Evolutionary conservation across 2,888 invertebrate species (phyloP).

Genomic region (Microdon myrmicae): DNA sequence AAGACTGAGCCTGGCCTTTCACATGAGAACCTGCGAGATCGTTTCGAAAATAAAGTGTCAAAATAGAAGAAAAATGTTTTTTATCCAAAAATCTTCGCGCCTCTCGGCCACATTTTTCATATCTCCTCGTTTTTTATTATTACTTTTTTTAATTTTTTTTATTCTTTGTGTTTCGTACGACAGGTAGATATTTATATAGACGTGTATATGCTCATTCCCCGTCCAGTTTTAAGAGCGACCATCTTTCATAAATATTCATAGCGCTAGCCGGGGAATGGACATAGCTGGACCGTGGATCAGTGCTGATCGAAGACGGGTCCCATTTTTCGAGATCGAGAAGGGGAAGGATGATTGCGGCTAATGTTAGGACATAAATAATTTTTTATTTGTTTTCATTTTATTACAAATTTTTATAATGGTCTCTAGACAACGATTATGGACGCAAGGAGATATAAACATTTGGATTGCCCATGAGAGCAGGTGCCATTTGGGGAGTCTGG

Average conservation of each 20-base stretch:
- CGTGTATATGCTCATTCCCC: no score
- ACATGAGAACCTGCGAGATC: slow-evolving; percentile 3
- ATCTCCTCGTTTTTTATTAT: no score
- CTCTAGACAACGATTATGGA: slow-evolving; percentile 14
- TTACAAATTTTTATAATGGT: slow-evolving; percentile 17
- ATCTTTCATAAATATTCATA: slow-evolving; percentile 22
- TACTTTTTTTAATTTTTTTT: no score
- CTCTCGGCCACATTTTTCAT: slow-evolving; percentile 18
- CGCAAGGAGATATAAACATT: slow-evolving; percentile 19
- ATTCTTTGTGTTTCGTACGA: no score
- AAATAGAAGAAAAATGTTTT: slow-evolving; percentile 24
- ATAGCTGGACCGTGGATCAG: not conserved
- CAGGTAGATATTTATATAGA: no score
- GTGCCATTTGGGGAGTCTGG: slow-evolving; percentile 16
- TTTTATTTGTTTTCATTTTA: slow-evolving; percentile 24
- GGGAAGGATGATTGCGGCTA: slow-evolving; percentile 6
- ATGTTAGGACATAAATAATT: slow-evolving; percentile 22
- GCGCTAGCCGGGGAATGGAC: not conserved
- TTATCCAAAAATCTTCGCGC: slow-evolving; percentile 19
- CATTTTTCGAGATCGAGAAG: not conserved
- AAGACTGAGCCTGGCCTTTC: slow-evolving; percentile 1
- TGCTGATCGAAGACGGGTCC: slow-evolving; percentile 8
- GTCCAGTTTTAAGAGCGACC: slow-evolving; percentile 9
- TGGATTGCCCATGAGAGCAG: slow-evolving; percentile 19
- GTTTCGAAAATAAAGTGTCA: slow-evolving; percentile 18